These are phyloP conservation scores for Myrmecobius fasciatus DNA, from an alignment of 2,113 vertebrate genomes.

Conservation along the genomic window DNA sequence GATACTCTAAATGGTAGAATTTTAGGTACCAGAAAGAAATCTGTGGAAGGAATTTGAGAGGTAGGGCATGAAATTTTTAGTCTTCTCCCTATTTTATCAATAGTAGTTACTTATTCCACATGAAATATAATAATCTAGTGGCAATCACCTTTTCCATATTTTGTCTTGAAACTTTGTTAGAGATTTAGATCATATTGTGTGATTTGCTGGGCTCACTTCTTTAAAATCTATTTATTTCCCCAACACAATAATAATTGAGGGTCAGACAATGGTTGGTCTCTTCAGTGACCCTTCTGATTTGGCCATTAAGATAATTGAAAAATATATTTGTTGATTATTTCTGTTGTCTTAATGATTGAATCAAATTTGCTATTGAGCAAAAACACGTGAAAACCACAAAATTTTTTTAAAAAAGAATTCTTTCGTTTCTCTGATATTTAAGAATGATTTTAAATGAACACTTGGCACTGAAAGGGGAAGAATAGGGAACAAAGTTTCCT, in stretches of 20 bases:
- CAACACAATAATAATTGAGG: background rate
- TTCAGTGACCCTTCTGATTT: background rate
- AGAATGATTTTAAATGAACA: slow-evolving; percentile 60
- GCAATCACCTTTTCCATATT: background rate
- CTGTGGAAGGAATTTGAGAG: background rate
- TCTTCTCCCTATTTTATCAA: background rate
- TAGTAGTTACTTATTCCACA: background rate
- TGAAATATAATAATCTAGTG: background rate
- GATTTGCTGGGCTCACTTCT: slow-evolving; percentile 8
- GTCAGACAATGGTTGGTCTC: slow-evolving; percentile 11
- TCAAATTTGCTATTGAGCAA: slow-evolving; percentile 56
- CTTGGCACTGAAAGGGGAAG: slow-evolving; percentile 46
- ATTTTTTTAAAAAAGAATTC: slow-evolving; percentile 52
- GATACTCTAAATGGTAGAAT: background rate
- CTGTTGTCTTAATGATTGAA: slow-evolving; percentile 44
- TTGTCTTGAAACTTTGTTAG: background rate
- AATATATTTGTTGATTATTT: slow-evolving; percentile 6
- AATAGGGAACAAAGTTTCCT: slow-evolving; percentile 43
- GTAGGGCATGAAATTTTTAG: background rate
- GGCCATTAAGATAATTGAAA: slow-evolving; percentile 34
- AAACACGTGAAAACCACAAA: slow-evolving; percentile 23
- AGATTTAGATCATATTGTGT: background rate
- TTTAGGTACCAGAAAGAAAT: background rate
- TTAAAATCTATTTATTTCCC: background rate
- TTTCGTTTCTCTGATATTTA: slow-evolving; percentile 43